Base-by-base conservation (phyloP, 2,888 invertebrate genomes). In the Callyntrura guangdongensis region DNA sequence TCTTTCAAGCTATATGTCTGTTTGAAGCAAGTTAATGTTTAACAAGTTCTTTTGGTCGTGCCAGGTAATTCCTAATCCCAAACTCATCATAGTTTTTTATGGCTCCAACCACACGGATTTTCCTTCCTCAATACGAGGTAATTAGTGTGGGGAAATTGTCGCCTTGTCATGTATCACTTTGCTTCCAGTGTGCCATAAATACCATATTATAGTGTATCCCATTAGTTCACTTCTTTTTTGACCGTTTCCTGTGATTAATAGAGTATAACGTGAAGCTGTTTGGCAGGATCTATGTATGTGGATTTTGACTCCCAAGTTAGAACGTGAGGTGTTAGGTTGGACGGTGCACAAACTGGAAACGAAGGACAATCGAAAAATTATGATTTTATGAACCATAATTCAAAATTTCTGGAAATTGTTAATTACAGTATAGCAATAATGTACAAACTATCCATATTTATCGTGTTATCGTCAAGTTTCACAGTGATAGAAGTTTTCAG, bases 31-130 rank as follows among this genome's bases (percentile, higher is more conserved):
- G 25, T 11, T 14, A 36, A 69, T 47, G 45, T 49, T 20, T 12
- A 22, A 49, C 20, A 47, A 12, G 11, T 74, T 45, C 22, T 56
- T 56, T 56, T 81, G 17, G 61, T 45, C 67, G 87, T 87, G 56
- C 87, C 87, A 87, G 87, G 87, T 87, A 87, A 86, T 77, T 45
- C 85, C 85, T 49, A 74, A 45, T 49, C 59, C 86, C 45, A 25
- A 74, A 5, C 11, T 64, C 69, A 59, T 79, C 79, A 27, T 47
- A 53, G 11, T 8, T 77, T 77, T 56, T 53, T 79, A 27, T 79
- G 56, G 12, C 6, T n/a, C 27, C 25, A 20, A 22, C 36, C 36
- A 12, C 64, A 64, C 12, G 79, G 56, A 25, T 56, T 79, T 79
- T 79, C 79, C 53, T 56, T 79, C 59, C 79, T 17, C 8, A 59